A percentile compares a stretch with the other conserved stretches of the same genome.
These are phyloP conservation scores for Xiphophorus couchianus DNA, from an alignment of 2,113 vertebrate species.

Conservation along the genomic window DNA sequence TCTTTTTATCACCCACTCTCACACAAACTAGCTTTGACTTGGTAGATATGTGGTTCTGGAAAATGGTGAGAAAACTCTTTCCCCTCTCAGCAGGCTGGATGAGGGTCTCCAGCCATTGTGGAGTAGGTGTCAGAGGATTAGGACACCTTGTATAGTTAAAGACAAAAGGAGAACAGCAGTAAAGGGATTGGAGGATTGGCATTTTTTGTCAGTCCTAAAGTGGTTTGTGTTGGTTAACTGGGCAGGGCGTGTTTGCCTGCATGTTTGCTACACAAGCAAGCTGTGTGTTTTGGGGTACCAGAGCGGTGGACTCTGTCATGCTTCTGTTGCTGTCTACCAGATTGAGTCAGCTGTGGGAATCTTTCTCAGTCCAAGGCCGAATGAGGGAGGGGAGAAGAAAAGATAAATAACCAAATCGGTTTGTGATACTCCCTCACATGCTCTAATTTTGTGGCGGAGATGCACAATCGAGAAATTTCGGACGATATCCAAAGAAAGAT, in stretches of 20 bases:
- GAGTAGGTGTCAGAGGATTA: slow-evolving; percentile 47
- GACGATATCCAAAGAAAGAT: background rate
- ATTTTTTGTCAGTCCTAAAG: slow-evolving; percentile 50
- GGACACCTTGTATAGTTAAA: slow-evolving; percentile 44
- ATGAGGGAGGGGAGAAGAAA: slow-evolving; percentile 42
- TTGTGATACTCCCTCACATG: slow-evolving; percentile 62
- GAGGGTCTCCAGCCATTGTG: slow-evolving; percentile 29
- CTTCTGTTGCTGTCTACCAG: slow-evolving; percentile 20
- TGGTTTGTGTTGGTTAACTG: slow-evolving; percentile 11
- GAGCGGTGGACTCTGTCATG: slow-evolving; percentile 50
- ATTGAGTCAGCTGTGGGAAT: slow-evolving; percentile 42
- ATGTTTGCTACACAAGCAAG: slow-evolving; percentile 37
- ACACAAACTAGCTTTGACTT: background rate
- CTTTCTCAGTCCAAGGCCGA: slow-evolving; percentile 49
- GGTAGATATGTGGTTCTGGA: slow-evolving; percentile 8
- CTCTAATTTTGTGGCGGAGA: slow-evolving; percentile 36
- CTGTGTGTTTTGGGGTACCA: slow-evolving; percentile 57
- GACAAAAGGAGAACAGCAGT: slow-evolving; percentile 22
- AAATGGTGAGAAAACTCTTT: background rate
- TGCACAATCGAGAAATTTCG: background rate
- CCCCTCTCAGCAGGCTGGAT: slow-evolving; percentile 1
- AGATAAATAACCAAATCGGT: slow-evolving; percentile 46
- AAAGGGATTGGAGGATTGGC: slow-evolving; percentile 19
- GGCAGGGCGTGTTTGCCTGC: slow-evolving; percentile 29
- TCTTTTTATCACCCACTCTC: slow-evolving; percentile 34